These are phyloP conservation scores for Ctenochaetus hawaiiensis DNA, from an alignment of 2,797 vertebrate genomes.

Conservation along the genomic window DNA sequence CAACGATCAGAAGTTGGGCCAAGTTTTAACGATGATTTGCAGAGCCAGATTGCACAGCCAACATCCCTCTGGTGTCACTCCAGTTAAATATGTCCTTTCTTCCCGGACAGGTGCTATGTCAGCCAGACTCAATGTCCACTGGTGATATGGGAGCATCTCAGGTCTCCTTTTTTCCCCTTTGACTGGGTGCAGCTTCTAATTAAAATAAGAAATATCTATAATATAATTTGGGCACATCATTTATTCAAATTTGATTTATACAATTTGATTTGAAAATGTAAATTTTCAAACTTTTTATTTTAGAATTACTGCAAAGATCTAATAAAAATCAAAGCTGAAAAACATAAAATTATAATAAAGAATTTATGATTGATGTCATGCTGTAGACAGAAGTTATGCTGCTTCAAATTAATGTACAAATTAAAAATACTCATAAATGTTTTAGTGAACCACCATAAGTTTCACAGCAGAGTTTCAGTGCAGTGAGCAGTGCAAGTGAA, in stretches of 20 bases:
- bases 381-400: no score
- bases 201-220: neutral
- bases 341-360: neutral
- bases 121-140: slow-evolving; percentile 30
- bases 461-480: neutral
- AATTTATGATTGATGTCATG: neutral
- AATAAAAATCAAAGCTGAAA: neutral
- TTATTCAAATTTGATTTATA: no score
- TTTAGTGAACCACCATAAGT: no score
- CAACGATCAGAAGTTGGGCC: slow-evolving; percentile 40
- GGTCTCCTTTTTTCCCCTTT: neutral
- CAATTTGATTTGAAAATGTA: no score
- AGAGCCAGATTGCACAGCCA: slow-evolving; percentile 64
- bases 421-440: no score
- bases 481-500: neutral
- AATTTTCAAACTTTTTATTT: neutral
- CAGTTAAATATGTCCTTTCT: slow-evolving; percentile 41
- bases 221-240: neutral
- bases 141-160: neutral
- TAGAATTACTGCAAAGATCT: neutral
- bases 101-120: slow-evolving; percentile 62
- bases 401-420: no score
- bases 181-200: neutral
- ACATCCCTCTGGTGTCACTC: slow-evolving; percentile 62
- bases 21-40: slow-evolving; percentile 66